Evolutionary conservation across 1,140 invertebrate genomes (phyloP), one percentile per base, ranked within the genome.

Genomic region (Coenobita brevimanus): DNA sequence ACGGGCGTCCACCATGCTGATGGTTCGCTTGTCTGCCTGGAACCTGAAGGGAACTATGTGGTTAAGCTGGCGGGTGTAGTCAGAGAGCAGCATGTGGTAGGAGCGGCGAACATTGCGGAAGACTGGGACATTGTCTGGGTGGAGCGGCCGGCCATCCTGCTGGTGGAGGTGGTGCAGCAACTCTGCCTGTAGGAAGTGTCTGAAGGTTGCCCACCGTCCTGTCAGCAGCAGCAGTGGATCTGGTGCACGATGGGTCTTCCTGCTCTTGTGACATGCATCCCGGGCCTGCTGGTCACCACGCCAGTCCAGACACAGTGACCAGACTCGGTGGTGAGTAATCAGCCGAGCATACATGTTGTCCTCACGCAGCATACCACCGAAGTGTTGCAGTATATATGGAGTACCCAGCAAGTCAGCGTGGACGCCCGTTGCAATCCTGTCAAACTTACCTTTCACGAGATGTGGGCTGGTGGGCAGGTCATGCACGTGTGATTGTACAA

Each of bases 1-100:
- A 27, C 86, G 86, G 24, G 86, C 81, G 54, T 88, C 86, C 33
- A 88, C 86, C 86, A 88, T 88, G 38, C 79, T 82, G 24, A 88
- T 38, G 24, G 69, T 76, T 73, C 79, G 54, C 69, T 76, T 82
- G 2, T 88, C 86, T 15, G 86, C 78, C 57, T 67, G 79, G 33
- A 88, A 88, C 15, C 86, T 82, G 54, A 88, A 82, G 27, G 86
- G 86, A 21, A 88, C 79, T 15, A 88, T 50, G 27, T 78, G 86
- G 43, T 88, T 88, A 10, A 88, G 80, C 8, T 82, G 86, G 24
- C 80, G 86, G n/a, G 67, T 88, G 36, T 88, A 82, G 17, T 88
- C 86, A 21, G 67, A 76, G 27, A 88, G 33, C 41, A 75, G 21
- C 54, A 88, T 73, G n/a, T 67, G 67, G 64, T 82, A 88, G 33